Conservation (phyloP, 2,888 invertebrate species). For the Polyommatus icarus region DNA sequence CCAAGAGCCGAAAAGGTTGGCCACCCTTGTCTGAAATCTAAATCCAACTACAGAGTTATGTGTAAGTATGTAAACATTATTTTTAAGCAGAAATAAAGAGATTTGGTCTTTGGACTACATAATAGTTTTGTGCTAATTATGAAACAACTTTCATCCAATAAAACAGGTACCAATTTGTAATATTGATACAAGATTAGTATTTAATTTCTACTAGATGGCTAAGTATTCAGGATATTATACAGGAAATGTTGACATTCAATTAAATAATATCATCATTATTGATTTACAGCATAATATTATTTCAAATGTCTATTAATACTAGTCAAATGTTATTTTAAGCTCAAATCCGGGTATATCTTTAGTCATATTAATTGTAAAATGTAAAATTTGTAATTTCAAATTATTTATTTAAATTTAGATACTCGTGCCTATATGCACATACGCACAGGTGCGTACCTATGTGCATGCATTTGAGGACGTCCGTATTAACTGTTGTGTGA, state of each 20-base stretch:
- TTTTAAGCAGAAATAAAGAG: neutral
- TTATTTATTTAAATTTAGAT: too few species aligned
- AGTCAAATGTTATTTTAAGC: neutral
- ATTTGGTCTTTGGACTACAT: too few species aligned
- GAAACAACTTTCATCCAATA: neutral
- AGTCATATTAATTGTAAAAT: neutral
- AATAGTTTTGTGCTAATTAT: neutral
- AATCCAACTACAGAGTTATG: too few species aligned
- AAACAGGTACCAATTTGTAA: constrained; percentile 9
- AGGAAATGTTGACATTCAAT: constrained; percentile 22
- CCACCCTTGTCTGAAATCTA: too few species aligned
- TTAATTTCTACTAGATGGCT: neutral
- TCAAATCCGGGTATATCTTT: neutral
- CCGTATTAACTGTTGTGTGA: too few species aligned
- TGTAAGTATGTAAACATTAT: too few species aligned
- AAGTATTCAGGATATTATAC: constrained; percentile 17
- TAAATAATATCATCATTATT: constrained; percentile 5
- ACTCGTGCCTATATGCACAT: too few species aligned
- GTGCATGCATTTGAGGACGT: too few species aligned
- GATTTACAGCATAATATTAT: neutral
- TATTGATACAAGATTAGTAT: neutral
- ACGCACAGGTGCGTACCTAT: too few species aligned
- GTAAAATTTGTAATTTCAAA: too few species aligned
- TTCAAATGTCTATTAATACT: neutral
- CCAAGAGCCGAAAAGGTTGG: too few species aligned